Base-by-base conservation (phyloP, 2,797 vertebrate genomes). In the Octomys mimax region DNA sequence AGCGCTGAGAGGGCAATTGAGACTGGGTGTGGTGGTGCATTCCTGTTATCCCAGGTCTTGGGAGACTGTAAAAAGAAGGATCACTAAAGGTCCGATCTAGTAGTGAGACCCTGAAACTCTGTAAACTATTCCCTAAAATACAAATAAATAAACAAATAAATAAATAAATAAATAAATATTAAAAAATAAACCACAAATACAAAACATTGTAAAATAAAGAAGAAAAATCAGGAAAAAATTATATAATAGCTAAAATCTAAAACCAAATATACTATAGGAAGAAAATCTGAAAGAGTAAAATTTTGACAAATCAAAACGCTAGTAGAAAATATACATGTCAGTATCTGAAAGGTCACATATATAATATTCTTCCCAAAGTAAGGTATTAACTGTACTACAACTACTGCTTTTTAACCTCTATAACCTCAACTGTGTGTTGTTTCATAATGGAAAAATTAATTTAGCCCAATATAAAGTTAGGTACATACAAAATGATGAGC, bases 371-470 rank as follows among this genome's bases (percentile, higher is more conserved):
- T 49, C 82, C 36, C 77, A 39, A 91, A 86, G 16, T 73, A 87
- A 54, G 4, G 75, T 91, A 61, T 81, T 24, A 13, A 68, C 87
- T 26, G 7, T 92, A 6, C 57, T 49, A 87, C 18, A 75, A 87
- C 16, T 80, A 80, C 22, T 68, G 87, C 81, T 87, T 18, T 75
- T 95, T 81, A 81, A 64, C 54, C 86, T 75, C 36, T 64, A 54
- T n/a, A 16, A 5, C 28, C 64, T 64, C 57, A 22, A 31, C 7
- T 80, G 80, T 91, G 7, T 11, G 1, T 54, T 26, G 70, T 14
- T 26, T 79, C 59, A 13, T 64, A 7, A 90, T 49, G 39, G 2
- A 79, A 85, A 78, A 52, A n/a, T 14, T 21, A 71, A 31, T 73
- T n/a, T 36, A 46, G 73, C 18, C 3, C 24, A 22, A 19, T 86